Evolutionary conservation across 2,797 vertebrate species (phyloP), one percentile per base, ranked within the genome.

Genomic region (Acanthurus leucopareius): DNA sequence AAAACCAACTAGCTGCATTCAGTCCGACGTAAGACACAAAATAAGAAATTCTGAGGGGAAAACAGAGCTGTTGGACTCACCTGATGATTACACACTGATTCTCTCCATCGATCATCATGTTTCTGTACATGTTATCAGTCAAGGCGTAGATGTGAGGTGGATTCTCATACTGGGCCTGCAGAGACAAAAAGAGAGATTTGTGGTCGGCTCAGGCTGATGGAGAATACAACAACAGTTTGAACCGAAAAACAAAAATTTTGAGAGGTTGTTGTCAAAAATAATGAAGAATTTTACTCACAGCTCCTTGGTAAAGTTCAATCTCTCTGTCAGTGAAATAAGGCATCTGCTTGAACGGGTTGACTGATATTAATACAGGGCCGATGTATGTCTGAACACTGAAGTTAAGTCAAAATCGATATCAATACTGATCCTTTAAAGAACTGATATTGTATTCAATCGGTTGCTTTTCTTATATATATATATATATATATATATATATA

Each of bases 321-420:
- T 99, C 98, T 1, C 96, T 92, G 74, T 99, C 97, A 0, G 97
- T 99, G 92, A 99, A 99, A 53, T 99, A 99, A 0, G 98, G 98
- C 98, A 99, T 99, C 95, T 98, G 98, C 90, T 99, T 99, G 90
- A 99, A 99, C 0, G 98, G 98, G 87, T 99, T 99, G 1, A 99
- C 95, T 0, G 98, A 99, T 91, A 99, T 99, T 69, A 99, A 90
- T 54, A 99, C 98, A 0, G 98, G 93, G 52, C 98, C 98, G 0
- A 99, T 99, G 82, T 99, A 99, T 25, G 97, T 98, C 98, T 99
- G 90, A 59, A 81, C 0, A 2, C 8, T 9, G 1, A 1, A 22
- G 96, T 96, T 91, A 96, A 98, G 96, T 95, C 40, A 42, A 13
- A 10, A 42, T 10, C 2, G 40, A 42, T 13, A 42, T 42, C 40